Percentiles rank a stretch among this genome's conserved stretches.
Evolutionary conservation across 2,797 vertebrate genomes (phyloP).

Genomic region (Mus spretus): DNA sequence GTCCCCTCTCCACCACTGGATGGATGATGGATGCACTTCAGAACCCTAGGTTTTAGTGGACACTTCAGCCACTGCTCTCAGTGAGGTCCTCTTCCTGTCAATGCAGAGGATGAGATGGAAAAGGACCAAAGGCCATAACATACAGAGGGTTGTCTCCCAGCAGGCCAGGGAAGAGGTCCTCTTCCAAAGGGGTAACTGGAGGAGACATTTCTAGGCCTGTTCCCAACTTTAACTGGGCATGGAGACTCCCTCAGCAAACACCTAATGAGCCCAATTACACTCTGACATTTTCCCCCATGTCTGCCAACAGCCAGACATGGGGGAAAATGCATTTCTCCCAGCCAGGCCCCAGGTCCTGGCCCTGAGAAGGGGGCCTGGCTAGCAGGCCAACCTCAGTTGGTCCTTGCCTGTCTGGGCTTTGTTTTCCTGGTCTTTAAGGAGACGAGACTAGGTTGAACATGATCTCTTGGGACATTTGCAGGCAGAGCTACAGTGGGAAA

Average conservation of each 20-base stretch:
- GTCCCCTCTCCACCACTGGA: background rate
- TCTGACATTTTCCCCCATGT: background rate
- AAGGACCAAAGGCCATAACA: background rate
- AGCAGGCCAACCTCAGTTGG: background rate
- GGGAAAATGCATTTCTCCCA: background rate
- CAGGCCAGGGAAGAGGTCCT: background rate
- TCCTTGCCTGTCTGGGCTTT: conserved; percentile 37
- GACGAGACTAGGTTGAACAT: conserved; percentile 7
- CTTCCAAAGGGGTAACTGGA: conserved; percentile 1
- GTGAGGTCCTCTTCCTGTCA: background rate
- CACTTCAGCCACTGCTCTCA: background rate
- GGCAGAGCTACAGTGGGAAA: background rate
- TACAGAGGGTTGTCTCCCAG: background rate
- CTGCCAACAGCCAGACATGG: conserved; percentile 71
- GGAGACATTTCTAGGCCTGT: conserved; percentile 59
- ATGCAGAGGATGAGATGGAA: background rate
- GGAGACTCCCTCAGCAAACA: conserved; percentile 66
- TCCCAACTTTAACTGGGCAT: background rate
- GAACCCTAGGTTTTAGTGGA: background rate
- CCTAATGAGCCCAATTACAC: conserved; percentile 74
- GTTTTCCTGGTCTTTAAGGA: conserved; percentile 47
- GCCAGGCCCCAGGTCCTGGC: conserved; percentile 35
- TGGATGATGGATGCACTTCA: background rate
- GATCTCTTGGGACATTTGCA: conserved; percentile 33
- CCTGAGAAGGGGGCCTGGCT: conserved; percentile 32